Evolutionary conservation across 2,113 vertebrate genomes (phyloP), one percentile per base, ranked within the genome.

Genomic region (Pterocles orientalis): DNA sequence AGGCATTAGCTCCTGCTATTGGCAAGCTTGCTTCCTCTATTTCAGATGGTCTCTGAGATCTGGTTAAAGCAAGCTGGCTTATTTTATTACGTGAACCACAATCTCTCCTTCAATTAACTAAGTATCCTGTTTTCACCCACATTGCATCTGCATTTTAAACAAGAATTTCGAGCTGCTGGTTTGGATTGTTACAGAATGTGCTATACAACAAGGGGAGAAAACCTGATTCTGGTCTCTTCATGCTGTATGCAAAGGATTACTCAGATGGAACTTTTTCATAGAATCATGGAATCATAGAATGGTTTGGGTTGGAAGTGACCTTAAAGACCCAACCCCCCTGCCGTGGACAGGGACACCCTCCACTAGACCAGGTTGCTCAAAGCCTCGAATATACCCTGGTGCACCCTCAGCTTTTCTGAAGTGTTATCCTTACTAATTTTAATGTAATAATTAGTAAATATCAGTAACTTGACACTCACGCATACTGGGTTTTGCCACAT

Each of bases 1-100:
- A 98, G 96, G 96, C 95, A 93, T 97, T 95, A 96, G 97, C 86
- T 96, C 70, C 85, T 95, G 79, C 91, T 96, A 96, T 97, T 97
- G 95, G 97, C 96, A 98, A 96, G 86, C 95, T 93, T 43, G 79
- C 84, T 93, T 54, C 34, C 90, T 72, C 86, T 96, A 57, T 96
- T 93, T 97, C 82, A 76, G 94, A 79, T 25, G 13, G 73, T 96
- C 94, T 86, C 61, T 62, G 86, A 95, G 90, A 95, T 87, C 89
- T 54, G 50, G 57, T 94, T 91, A 92, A 94, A 91, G 75, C 53
- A 94, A 92, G 54, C 82, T 86, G 94, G 87, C 88, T 97, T 95
- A 86, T 95, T 86, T 87, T 84, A 45, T 61, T 64, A 81, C 17
- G 54, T 75, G 86, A 94, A 94, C 71, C 34, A 83, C 53, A 56